These are phyloP conservation scores for Antennarius maculatus DNA, from an alignment of 2,797 vertebrate species.

Conservation along the genomic window DNA sequence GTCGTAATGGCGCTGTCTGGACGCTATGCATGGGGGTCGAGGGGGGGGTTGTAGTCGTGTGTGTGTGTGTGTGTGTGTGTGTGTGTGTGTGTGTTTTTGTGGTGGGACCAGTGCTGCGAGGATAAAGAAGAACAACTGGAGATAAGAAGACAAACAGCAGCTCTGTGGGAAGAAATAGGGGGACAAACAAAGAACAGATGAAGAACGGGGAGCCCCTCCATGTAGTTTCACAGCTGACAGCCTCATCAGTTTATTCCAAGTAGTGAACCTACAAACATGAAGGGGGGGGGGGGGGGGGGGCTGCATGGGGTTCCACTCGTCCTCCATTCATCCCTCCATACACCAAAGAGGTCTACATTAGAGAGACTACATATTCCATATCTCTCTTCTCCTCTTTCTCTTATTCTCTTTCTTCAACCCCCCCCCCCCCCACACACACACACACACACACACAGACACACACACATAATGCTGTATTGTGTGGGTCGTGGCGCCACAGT, in stretches of 20 bases:
- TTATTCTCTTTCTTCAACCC: neutral
- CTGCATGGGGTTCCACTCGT: too few relatives aligned
- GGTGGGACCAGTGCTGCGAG: constrained; percentile 7
- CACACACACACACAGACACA: too few relatives aligned
- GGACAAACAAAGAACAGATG: neutral
- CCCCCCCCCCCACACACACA: neutral
- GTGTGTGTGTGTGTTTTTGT: constrained; percentile 39
- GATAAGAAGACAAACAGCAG: constrained; percentile 27
- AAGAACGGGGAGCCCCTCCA: too few relatives aligned
- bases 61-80: constrained; percentile 30
- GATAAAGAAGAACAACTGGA: constrained; percentile 15
- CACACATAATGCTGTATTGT: constrained; percentile 32
- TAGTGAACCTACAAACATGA: too few relatives aligned
- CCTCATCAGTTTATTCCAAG: too few relatives aligned
- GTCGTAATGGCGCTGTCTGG: constrained; percentile 62
- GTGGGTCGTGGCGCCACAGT: constrained; percentile 61
- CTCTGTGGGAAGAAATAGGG: constrained; percentile 7
- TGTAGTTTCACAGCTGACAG: too few relatives aligned
- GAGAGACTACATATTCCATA: too few relatives aligned
- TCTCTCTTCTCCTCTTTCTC: neutral
- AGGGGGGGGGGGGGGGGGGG: too few relatives aligned
- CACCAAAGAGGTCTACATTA: too few relatives aligned
- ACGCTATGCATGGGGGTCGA: constrained; percentile 52
- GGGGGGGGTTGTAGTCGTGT: constrained; percentile 9
- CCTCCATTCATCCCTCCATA: too few relatives aligned